phyloP scores from a whole-genome alignment of 2,888 invertebrate genomes.

The Caenorhabditis wallacei region DNA sequence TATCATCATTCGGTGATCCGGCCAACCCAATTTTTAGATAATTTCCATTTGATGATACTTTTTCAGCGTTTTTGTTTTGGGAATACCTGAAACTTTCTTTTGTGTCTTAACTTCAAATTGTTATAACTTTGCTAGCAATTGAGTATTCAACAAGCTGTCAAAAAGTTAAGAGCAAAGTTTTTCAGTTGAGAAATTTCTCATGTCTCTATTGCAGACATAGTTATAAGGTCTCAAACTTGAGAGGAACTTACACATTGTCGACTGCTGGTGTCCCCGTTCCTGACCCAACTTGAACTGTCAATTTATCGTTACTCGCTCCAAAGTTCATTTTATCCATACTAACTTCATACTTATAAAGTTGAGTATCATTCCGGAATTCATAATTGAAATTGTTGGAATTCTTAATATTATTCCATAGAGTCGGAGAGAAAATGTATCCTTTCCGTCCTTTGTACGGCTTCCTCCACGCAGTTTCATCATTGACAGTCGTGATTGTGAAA shows the following conservation, averaged over 20 bases:
- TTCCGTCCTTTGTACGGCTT: conserved; percentile 8
- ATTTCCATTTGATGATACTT: conserved; percentile 11
- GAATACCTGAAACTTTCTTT: conserved; percentile 24
- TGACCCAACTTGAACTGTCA: conserved; percentile 19
- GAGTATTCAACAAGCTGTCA: too few species aligned
- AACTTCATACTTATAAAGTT: background rate
- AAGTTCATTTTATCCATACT: background rate
- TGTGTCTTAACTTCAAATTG: too few species aligned
- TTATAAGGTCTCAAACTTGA: too few species aligned
- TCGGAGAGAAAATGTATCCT: conserved; percentile 24
- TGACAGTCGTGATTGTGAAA: background rate
- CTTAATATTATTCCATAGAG: conserved; percentile 1
- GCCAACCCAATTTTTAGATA: background rate
- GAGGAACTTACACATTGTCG: conserved; percentile 1
- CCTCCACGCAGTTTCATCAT: background rate
- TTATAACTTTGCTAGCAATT: background rate
- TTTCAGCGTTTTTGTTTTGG: background rate
- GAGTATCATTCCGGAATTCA: background rate
- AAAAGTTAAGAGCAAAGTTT: too few species aligned
- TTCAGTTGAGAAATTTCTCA: too few species aligned
- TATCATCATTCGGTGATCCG: background rate
- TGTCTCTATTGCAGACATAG: too few species aligned
- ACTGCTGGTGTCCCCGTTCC: conserved; percentile 3
- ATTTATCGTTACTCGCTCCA: background rate
- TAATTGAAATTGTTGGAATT: conserved; percentile 10